Evolutionary conservation across 1,140 invertebrate genomes (phyloP), one percentile per base, ranked within the genome.

Genomic region (Colletes latitarsis): DNA sequence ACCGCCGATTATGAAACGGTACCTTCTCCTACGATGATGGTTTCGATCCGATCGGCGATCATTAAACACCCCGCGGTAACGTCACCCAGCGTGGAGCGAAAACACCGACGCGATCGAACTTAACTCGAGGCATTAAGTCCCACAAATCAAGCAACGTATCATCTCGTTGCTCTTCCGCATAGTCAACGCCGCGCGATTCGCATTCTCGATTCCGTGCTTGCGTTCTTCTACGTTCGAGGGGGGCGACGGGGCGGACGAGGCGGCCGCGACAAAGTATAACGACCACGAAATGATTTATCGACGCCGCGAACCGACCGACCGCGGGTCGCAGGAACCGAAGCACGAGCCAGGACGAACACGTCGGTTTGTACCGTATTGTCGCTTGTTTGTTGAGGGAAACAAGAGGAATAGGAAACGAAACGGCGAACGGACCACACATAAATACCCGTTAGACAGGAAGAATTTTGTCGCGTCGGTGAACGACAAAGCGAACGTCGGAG

Each of bases 81-180:
- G 57, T 62, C 57, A 8, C 9, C n/a, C 53, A 4, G 6, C 10
- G 9, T 21, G 0, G 46, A 5, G 8, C 19, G 43, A 14, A 30
- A 30, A 2, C 43, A 9, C 9, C 43, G 43, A 46, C 9, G 43
- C 43, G 9, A 9, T 8, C 43, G 55, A 60, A 66, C 41, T 69
- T 60, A 58, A 10, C 12, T 63, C 17, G 15, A 15, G 52, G 30
- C n/a, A 71, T 64, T 55, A 64, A 30, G 10, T 39, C 77, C 67
- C 76, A 85, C 83, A 88, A 88, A 88, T 88, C 87, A 87, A 82
- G 55, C 62, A 82, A 78, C 72, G 43, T 77, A 68, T 82, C 64
- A 66, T 72, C 19, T 57, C 21, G 60, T 67, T 52, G 57, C 52
- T 84, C 81, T 83, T 79, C 70, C 81, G 83, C 81, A 80, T 84